phyloP scores from a whole-genome alignment of 2,888 invertebrate genomes.

The Cordilura impudica region DNA sequence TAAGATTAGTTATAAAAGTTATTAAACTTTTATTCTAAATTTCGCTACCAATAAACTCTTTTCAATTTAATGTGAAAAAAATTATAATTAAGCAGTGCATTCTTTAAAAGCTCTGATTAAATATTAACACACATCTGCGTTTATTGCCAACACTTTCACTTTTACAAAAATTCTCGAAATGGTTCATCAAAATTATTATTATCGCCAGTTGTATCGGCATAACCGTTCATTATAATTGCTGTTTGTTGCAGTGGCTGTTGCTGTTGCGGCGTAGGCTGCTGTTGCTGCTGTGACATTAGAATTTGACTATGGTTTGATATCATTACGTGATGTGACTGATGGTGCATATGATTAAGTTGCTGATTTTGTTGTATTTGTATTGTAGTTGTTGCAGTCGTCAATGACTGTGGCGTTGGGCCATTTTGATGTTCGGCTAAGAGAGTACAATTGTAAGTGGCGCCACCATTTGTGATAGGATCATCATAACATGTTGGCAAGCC shows the following conservation, averaged over 20 bases:
- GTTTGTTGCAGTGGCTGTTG: conserved; percentile 63
- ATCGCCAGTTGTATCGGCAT: conserved; percentile 71
- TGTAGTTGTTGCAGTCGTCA: conserved; percentile 67
- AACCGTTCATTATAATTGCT: conserved; percentile 65
- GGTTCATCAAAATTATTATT: conserved; percentile 77
- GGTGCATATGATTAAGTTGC: conserved; percentile 68
- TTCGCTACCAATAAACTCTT: too few species aligned
- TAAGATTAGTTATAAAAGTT: too few species aligned
- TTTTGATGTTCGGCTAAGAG: conserved; percentile 69
- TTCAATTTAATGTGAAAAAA: too few species aligned
- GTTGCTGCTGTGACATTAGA: conserved; percentile 56
- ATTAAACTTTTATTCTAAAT: too few species aligned
- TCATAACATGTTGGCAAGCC: conserved; percentile 68
- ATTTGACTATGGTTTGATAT: conserved; percentile 65
- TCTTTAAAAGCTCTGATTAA: background rate
- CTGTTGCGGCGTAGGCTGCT: conserved; percentile 44
- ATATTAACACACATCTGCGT: too few species aligned
- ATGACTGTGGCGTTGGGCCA: conserved; percentile 62
- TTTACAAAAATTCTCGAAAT: conserved; percentile 76
- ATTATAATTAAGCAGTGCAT: too few species aligned
- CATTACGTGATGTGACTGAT: conserved; percentile 67
- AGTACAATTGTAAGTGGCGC: conserved; percentile 72
- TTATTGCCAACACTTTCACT: background rate
- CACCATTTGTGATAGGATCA: conserved; percentile 64
- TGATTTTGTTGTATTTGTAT: conserved; percentile 72